phyloP scores from a whole-genome alignment of 2,888 invertebrate species.

The Spisula subtruncata region DNA sequence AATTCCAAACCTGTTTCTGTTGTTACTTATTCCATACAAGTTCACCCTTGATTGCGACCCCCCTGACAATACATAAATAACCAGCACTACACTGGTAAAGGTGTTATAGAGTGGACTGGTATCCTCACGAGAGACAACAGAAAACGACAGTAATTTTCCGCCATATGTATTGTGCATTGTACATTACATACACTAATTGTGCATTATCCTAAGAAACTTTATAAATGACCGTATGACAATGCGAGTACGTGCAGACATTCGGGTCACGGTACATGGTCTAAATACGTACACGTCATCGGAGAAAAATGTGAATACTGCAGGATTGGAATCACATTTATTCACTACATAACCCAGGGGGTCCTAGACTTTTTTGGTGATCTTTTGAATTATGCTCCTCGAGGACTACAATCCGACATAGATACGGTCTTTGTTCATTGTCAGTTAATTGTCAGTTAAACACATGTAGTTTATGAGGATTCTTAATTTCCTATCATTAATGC shows the following conservation, averaged over 20 bases:
- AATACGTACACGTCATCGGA: neutral
- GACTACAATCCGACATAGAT: neutral
- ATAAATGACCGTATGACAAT: neutral
- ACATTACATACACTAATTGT: no score
- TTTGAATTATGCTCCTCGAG: neutral
- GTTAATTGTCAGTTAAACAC: no score
- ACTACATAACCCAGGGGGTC: neutral
- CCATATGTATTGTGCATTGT: no score
- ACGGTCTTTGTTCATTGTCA: constrained; percentile 16
- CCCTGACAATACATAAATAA: no score
- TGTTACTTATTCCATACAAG: no score
- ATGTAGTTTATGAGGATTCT: neutral
- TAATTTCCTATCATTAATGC: neutral
- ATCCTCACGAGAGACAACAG: no score
- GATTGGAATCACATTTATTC: neutral
- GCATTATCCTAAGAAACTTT: no score
- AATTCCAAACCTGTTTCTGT: no score
- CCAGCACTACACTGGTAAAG: no score
- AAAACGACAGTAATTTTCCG: no score
- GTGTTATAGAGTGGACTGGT: no score
- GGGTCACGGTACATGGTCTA: neutral
- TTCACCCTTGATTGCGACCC: no score
- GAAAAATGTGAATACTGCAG: neutral
- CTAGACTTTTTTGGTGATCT: neutral
- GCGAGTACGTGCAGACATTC: neutral